Evolutionary conservation across 2,888 invertebrate genomes (phyloP), one percentile per base, ranked within the genome.

Genomic region (Mimachlamys varia): DNA sequence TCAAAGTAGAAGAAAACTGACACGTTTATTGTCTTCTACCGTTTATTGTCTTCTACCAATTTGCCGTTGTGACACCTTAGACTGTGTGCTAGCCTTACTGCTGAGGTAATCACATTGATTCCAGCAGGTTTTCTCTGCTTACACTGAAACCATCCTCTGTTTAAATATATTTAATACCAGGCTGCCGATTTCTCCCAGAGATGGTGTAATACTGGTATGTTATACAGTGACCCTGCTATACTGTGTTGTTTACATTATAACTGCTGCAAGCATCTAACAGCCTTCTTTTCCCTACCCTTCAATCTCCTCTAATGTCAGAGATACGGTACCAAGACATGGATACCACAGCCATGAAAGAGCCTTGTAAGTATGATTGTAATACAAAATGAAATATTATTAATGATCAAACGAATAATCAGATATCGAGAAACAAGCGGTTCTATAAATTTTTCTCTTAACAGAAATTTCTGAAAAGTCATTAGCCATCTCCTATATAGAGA

Each of bases 321-420:
- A 76, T 76, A 33, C 76, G 22, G 33, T 76, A 76, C 76, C 76
- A 76, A 76, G 33, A 76, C 33, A 76, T 76, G 76, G 76, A 76
- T 12, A 33, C 33, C 0, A 76, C 76, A 76, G 76, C 76, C 76
- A 76, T 76, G 76, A 76, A 27, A 33, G 76, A 76, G 76, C 76
- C 76, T 12, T 76, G 76, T 76, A 76, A 76, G 76, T 76, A 76
- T 76, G 0, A 44, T 44, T 44, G n/a, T 19, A 7, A 62, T 62
- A 7, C 62, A 53, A 15, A 5, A 5, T 17, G 2, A 12, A 53
- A 12, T 10, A 12, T 53, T 15, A 44, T 53, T 15, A 17, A 53
- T 53, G 53, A 53, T 15, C 19, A 19, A 17, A n/a, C n/a, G n/a
- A n/a, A n/a, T n/a, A n/a, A n/a, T n/a, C n/a, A n/a, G n/a, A n/a